phyloP scores from a whole-genome alignment of 2,113 vertebrate genomes.

The Daboia siamensis region DNA sequence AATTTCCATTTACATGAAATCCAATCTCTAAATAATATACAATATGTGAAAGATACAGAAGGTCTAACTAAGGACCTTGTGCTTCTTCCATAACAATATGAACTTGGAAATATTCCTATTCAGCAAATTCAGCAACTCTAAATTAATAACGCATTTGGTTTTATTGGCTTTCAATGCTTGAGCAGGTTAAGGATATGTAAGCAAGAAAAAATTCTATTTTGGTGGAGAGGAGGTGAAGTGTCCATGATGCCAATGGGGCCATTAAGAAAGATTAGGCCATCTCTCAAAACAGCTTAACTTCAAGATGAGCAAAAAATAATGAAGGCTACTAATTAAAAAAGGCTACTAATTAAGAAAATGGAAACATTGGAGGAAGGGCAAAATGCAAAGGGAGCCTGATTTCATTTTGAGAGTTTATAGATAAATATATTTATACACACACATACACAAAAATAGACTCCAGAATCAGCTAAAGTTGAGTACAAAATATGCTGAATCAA shows the following conservation, averaged over 20 bases:
- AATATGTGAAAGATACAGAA: background rate
- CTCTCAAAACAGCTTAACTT: slow-evolving; percentile 49
- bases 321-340: slow-evolving; percentile 51
- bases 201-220: slow-evolving; percentile 57
- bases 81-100: slow-evolving; percentile 52
- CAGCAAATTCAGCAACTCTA: slow-evolving; percentile 60
- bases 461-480: slow-evolving; percentile 2
- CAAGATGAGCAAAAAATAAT: slow-evolving; percentile 44
- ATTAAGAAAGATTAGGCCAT: slow-evolving; percentile 56
- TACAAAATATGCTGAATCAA: slow-evolving; percentile 19
- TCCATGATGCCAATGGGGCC: slow-evolving; percentile 45
- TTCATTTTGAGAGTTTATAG: slow-evolving; percentile 18
- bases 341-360: slow-evolving; percentile 45
- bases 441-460: background rate
- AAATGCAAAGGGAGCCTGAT: slow-evolving; percentile 42
- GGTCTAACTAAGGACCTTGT: background rate
- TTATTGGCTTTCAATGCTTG: slow-evolving; percentile 61
- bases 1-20: background rate
- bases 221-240: slow-evolving; percentile 41
- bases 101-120: slow-evolving; percentile 67
- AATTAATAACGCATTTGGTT: slow-evolving; percentile 48
- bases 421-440: slow-evolving; percentile 7
- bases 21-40: background rate
- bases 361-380: slow-evolving; percentile 46
- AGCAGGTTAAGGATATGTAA: slow-evolving; percentile 57